A percentile compares a stretch with the other conserved stretches of the same genome.
These are phyloP conservation scores for Rhadinocentrus ornatus DNA, from an alignment of 2,797 vertebrate species.

Conservation along the genomic window DNA sequence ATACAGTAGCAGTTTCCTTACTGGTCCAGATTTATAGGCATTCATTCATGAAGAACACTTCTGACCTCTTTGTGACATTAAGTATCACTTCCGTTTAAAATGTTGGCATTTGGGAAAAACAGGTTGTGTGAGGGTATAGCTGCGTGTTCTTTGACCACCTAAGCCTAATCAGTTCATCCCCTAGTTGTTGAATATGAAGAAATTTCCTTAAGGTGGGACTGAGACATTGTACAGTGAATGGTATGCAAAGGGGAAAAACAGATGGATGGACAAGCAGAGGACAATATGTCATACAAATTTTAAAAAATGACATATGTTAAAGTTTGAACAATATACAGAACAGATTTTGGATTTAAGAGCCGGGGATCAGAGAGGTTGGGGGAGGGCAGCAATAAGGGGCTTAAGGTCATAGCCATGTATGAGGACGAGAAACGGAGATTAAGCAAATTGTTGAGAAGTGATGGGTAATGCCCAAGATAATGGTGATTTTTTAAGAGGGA, in stretches of 20 bases:
- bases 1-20: background rate
- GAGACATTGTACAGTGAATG: background rate
- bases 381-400: slow-evolving; percentile 47
- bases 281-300: background rate
- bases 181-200: too few relatives aligned
- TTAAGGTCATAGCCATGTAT: slow-evolving; percentile 40
- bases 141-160: background rate
- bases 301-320: background rate
- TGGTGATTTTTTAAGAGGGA: background rate
- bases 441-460: slow-evolving; percentile 27
- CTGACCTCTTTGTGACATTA: background rate
- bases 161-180: background rate
- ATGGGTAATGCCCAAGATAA: background rate
- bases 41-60: background rate
- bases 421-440: slow-evolving; percentile 27
- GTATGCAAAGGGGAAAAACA: background rate
- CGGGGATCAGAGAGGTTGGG: slow-evolving; percentile 1
- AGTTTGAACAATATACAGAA: background rate
- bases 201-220: background rate
- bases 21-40: background rate
- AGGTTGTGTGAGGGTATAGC: background rate
- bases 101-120: background rate
- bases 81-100: background rate
- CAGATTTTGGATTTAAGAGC: background rate
- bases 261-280: background rate